These are phyloP conservation scores for Actinostola sp. DNA, from an alignment of 92 coral and sea anemone species.

Conservation along the genomic window DNA sequence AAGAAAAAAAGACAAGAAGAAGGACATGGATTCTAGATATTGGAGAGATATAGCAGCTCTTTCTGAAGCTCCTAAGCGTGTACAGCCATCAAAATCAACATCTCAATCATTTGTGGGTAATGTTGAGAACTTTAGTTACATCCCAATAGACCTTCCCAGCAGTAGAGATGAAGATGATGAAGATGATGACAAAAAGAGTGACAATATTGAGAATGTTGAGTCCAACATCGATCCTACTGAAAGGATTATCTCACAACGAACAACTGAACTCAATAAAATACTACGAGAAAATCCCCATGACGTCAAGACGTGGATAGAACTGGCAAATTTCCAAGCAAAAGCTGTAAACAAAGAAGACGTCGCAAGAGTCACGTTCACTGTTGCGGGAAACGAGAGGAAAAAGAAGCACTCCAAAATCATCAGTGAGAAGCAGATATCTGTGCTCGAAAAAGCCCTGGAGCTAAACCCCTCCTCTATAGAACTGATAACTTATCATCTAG, in stretches of 20 bases:
- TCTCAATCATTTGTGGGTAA: conserved; percentile 34
- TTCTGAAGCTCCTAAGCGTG: background rate
- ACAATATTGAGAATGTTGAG: conserved; percentile 3
- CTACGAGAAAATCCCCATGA: conserved; percentile 85
- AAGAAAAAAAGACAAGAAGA: conserved; percentile 43
- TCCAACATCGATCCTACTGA: conserved; percentile 15
- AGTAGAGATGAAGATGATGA: conserved; percentile 21
- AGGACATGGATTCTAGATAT: conserved; percentile 17
- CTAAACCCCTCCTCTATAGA: conserved; percentile 81
- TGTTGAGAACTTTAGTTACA: conserved; percentile 60
- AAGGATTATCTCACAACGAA: conserved; percentile 38
- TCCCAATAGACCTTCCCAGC: conserved; percentile 70
- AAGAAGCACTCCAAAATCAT: conserved; percentile 60
- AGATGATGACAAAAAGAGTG: background rate
- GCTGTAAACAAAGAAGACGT: conserved; percentile 54
- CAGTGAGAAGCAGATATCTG: conserved; percentile 84
- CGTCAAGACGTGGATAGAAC: conserved; percentile 72
- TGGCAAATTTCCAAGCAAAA: conserved; percentile 78
- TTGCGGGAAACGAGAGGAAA: conserved; percentile 63
- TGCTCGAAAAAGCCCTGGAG: conserved; percentile 87
- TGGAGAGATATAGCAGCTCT: conserved; percentile 7
- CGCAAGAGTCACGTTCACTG: conserved; percentile 47
- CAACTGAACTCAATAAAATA: conserved; percentile 68
- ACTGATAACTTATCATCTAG: conserved; percentile 68
- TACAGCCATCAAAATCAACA: conserved; percentile 58